Evolutionary conservation across 2,113 vertebrate species (phyloP).

Genomic region (Nesogale talazaci): DNA sequence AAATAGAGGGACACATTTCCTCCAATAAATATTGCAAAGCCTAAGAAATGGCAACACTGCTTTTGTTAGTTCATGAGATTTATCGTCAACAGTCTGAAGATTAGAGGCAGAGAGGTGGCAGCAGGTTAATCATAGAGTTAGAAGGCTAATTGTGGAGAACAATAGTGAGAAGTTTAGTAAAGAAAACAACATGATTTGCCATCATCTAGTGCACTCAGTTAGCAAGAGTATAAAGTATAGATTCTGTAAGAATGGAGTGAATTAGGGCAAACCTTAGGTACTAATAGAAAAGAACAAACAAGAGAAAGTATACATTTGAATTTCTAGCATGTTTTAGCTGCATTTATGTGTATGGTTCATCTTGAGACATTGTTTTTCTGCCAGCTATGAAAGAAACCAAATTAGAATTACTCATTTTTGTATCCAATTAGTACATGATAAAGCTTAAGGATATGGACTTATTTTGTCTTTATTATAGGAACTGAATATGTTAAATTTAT

Average conservation of each 20-base stretch:
- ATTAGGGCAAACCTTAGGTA: conserved; percentile 2
- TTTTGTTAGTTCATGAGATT: background rate
- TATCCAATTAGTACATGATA: conserved; percentile 38
- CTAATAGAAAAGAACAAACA: background rate
- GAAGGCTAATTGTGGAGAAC: background rate
- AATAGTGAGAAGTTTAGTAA: background rate
- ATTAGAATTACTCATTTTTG: conserved; percentile 51
- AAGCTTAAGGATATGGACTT: background rate
- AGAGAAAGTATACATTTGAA: background rate
- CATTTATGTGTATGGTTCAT: conserved; percentile 18
- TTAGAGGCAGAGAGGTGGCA: background rate
- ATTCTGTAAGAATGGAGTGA: background rate
- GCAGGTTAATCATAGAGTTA: background rate
- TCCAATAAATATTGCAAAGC: background rate
- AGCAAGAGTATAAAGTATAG: background rate
- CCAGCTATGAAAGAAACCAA: background rate
- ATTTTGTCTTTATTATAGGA: conserved; percentile 39
- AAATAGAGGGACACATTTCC: background rate
- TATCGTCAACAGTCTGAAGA: background rate
- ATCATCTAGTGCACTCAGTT: background rate
- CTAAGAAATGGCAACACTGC: background rate
- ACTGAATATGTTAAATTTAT: conserved; percentile 14
- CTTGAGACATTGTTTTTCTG: conserved; percentile 8
- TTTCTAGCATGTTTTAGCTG: background rate
- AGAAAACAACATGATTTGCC: background rate